Conservation (phyloP, 2,113 vertebrate genomes). For the Empidonax traillii region DNA sequence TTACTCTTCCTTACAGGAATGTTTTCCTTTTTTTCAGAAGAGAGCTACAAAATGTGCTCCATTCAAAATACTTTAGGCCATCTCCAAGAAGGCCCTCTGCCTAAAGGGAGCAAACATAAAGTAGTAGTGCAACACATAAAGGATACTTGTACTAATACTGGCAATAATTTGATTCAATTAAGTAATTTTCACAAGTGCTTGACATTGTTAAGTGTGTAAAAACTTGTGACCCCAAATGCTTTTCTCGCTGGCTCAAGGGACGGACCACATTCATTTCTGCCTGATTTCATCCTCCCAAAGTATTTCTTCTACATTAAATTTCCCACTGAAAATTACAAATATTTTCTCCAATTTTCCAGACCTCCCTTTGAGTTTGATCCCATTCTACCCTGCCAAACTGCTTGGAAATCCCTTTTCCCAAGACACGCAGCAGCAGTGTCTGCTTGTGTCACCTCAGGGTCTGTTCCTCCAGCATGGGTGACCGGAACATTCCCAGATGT, state of each 20-base stretch:
- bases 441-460: background rate
- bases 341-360: background rate
- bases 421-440: background rate
- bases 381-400: background rate
- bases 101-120: background rate
- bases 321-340: background rate
- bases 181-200: background rate
- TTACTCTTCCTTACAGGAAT: too few species aligned
- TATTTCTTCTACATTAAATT: background rate
- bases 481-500: too few species aligned
- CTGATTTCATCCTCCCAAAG: background rate
- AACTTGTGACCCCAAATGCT: fast-evolving
- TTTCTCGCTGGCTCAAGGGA: background rate
- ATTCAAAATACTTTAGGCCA: background rate
- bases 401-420: background rate
- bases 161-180: background rate
- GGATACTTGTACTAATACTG: background rate
- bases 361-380: background rate
- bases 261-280: background rate
- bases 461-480: background rate
- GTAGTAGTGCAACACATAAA: background rate
- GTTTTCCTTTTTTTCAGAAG: background rate
- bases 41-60: background rate
- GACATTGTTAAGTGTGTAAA: background rate
- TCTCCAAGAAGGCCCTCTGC: background rate